These are phyloP conservation scores for Lapara coniferarum DNA, from an alignment of 2,888 invertebrate genomes.

Conservation along the genomic window DNA sequence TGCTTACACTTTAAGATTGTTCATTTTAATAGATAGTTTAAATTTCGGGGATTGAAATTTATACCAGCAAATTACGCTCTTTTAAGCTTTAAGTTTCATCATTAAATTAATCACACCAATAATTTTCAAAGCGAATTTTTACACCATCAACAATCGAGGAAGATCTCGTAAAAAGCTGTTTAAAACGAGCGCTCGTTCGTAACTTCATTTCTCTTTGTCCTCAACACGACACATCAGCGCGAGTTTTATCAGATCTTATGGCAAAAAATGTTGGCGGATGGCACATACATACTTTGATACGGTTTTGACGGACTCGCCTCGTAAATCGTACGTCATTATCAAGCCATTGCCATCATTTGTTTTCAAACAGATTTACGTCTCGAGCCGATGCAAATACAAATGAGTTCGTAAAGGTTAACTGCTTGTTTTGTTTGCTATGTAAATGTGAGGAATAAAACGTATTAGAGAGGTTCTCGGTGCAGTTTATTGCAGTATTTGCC, in stretches of 20 bases:
- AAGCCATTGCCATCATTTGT: constrained; percentile 73
- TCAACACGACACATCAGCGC: constrained; percentile 55
- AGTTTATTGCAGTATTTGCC: background rate
- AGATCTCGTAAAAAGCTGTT: constrained; percentile 25
- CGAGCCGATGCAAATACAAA: constrained; percentile 36
- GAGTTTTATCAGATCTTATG: constrained; percentile 62
- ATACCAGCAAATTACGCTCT: background rate
- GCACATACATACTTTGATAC: constrained; percentile 48
- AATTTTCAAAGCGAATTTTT: constrained; percentile 27
- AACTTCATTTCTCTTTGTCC: constrained; percentile 57
- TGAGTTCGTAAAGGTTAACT: constrained; percentile 53
- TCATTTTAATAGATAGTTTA: too few relatives aligned
- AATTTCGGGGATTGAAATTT: too few relatives aligned
- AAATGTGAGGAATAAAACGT: constrained; percentile 4
- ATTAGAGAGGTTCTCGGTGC: background rate
- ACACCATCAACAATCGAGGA: constrained; percentile 32
- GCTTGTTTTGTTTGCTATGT: constrained; percentile 37
- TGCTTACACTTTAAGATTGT: too few relatives aligned
- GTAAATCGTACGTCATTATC: constrained; percentile 69
- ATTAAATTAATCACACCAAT: constrained; percentile 33
- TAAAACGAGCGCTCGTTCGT: constrained; percentile 23
- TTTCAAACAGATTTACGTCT: constrained; percentile 54
- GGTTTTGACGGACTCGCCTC: constrained; percentile 59
- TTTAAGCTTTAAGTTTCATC: too few relatives aligned
- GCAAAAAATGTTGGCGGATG: constrained; percentile 49